A percentile compares a stretch with the other conserved stretches of the same genome.
phyloP scores from a whole-genome alignment of 2,888 invertebrate genomes.

The Caenorhabditis wallacei region DNA sequence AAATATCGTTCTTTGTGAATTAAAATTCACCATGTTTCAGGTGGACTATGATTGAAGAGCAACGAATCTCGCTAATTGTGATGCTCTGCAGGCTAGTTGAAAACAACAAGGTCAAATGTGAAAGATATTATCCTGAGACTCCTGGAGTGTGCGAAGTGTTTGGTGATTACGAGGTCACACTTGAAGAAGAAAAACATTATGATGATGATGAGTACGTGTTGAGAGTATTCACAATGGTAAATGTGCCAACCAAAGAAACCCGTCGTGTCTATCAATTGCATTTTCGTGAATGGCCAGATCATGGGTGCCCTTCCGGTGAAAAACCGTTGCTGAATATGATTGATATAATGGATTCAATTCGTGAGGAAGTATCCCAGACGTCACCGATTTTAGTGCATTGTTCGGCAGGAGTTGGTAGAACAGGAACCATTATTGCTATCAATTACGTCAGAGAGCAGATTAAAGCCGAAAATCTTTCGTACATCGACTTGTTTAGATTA shows the following conservation, averaged over 20 bases:
- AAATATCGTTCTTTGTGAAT: not conserved
- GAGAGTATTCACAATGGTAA: constrained; percentile 71
- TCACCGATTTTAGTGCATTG: constrained; percentile 79
- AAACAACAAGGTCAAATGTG: constrained; percentile 76
- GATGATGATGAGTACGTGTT: constrained; percentile 72
- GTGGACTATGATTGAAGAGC: constrained; percentile 80
- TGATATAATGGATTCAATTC: constrained; percentile 74
- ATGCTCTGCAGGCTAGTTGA: constrained; percentile 80
- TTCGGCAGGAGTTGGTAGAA: constrained; percentile 80
- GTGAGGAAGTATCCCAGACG: constrained; percentile 27
- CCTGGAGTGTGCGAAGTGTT: constrained; percentile 69
- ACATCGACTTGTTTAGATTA: constrained; percentile 73
- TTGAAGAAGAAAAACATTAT: constrained; percentile 70
- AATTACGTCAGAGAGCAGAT: constrained; percentile 76
- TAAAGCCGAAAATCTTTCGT: constrained; percentile 52
- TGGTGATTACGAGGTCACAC: constrained; percentile 71
- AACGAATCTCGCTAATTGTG: constrained; percentile 71
- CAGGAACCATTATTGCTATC: constrained; percentile 80
- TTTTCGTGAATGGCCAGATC: constrained; percentile 82
- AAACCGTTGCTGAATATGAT: constrained; percentile 78
- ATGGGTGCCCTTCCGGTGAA: constrained; percentile 78
- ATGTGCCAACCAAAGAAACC: constrained; percentile 60
- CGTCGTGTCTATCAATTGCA: constrained; percentile 75
- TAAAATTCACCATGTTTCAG: constrained; percentile 35
- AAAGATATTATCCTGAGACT: constrained; percentile 76